phyloP scores from a whole-genome alignment of 1,140 invertebrate species.

The Leptestheria dahalacensis region DNA sequence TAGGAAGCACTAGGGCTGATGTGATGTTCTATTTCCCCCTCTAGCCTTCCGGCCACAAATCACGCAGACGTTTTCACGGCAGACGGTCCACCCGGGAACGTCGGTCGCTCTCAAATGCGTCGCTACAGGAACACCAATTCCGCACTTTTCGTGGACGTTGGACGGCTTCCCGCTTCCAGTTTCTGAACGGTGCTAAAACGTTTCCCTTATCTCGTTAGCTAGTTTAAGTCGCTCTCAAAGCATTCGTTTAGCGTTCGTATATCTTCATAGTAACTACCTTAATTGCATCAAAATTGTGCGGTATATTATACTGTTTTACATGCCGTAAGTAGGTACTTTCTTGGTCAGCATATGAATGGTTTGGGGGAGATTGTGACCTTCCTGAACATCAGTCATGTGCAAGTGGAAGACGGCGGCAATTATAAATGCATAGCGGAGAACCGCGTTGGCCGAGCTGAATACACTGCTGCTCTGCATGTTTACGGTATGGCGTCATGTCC shows the following conservation, averaged over 20 bases:
- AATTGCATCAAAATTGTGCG: neutral
- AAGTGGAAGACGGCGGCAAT: constrained; percentile 33
- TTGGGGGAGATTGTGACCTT: constrained; percentile 53
- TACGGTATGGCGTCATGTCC: constrained; percentile 27
- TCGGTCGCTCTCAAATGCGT: constrained; percentile 78
- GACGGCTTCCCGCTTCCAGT: constrained; percentile 64
- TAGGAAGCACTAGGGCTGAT: neutral
- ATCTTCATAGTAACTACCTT: no score
- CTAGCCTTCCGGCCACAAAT: constrained; percentile 70
- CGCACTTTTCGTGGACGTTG: constrained; percentile 72
- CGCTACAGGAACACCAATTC: constrained; percentile 76
- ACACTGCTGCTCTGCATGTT: constrained; percentile 29
- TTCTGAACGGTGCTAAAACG: constrained; percentile 6
- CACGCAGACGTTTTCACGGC: constrained; percentile 75
- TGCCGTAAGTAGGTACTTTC: constrained; percentile 40
- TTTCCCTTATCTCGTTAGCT: neutral
- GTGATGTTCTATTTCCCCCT: constrained; percentile 20
- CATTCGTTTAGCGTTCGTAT: no score
- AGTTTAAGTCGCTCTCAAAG: neutral
- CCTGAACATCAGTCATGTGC: constrained; percentile 36
- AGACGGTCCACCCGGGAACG: constrained; percentile 73
- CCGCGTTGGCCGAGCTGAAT: constrained; percentile 24
- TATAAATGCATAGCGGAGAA: constrained; percentile 29
- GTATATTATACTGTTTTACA: no score
- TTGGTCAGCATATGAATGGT: constrained; percentile 47